phyloP scores from a whole-genome alignment of 2,113 vertebrate genomes.

The Talpa occidentalis region DNA sequence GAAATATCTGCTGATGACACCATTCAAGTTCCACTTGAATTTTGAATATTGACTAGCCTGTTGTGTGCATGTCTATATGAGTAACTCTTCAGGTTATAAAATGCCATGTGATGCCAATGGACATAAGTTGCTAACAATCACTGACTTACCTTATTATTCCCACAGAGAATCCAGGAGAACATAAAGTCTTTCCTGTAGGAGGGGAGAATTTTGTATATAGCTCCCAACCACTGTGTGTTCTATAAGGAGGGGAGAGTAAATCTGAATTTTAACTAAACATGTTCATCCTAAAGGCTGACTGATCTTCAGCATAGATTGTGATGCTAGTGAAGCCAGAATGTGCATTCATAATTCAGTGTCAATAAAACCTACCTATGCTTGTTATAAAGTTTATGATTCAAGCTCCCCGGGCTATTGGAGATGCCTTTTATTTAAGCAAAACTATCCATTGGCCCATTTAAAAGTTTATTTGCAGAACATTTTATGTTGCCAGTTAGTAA shows the following conservation, averaged over 20 bases:
- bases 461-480: slow-evolving; percentile 81
- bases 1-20: background rate
- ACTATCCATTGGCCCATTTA: slow-evolving; percentile 72
- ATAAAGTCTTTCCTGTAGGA: background rate
- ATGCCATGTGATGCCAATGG: background rate
- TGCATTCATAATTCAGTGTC: slow-evolving; percentile 44
- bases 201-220: background rate
- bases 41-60: background rate
- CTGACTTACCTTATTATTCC: background rate
- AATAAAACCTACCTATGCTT: slow-evolving; percentile 52
- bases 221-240: background rate
- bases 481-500: slow-evolving; percentile 66
- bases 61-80: background rate
- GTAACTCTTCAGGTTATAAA: background rate
- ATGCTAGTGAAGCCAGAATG: background rate
- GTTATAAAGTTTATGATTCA: slow-evolving; percentile 66
- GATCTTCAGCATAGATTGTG: background rate
- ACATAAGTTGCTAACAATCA: background rate
- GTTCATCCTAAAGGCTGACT: background rate
- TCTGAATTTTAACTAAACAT: background rate
- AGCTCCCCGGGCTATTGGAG: slow-evolving; percentile 66
- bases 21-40: background rate
- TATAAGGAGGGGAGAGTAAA: background rate
- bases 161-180: background rate
- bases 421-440: slow-evolving; percentile 62